Percentiles rank a stretch among this genome's conserved stretches.
phyloP scores from a whole-genome alignment of 2,113 vertebrate species.

The Oncorhynchus clarkii region DNA sequence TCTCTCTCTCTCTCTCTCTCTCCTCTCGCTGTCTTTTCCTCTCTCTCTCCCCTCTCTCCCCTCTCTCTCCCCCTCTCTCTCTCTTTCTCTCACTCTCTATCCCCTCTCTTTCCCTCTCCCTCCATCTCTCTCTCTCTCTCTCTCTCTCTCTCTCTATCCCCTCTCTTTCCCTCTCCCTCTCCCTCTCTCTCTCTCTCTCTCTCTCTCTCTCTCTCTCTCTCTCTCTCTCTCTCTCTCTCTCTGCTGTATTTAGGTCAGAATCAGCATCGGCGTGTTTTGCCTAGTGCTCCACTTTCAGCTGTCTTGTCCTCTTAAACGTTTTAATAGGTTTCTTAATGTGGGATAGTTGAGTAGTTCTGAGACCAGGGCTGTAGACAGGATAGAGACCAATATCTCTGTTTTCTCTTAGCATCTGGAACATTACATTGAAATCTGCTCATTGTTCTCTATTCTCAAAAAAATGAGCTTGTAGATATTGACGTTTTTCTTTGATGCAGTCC shows the following conservation, averaged over 20 bases:
- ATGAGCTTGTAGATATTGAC: neutral
- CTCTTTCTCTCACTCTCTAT: no score
- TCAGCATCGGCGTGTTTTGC: conserved; percentile 11
- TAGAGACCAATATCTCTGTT: neutral
- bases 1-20: no score
- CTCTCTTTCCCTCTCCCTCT: accelerated
- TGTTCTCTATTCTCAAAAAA: neutral
- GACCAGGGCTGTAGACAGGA: neutral
- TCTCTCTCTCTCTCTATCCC: no score
- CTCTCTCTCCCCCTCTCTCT: no score
- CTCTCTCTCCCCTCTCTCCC: no score
- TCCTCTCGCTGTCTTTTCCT: accelerated
- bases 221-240: neutral
- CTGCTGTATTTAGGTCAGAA: conserved; percentile 52
- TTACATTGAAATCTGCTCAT: neutral
- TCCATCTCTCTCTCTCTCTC: accelerated
- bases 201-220: no score
- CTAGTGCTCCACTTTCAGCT: conserved; percentile 38
- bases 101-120: no score
- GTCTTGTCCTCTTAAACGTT: conserved; percentile 24
- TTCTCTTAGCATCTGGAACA: neutral
- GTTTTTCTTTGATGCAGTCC: neutral
- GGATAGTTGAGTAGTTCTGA: neutral
- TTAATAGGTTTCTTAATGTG: conserved; percentile 20
- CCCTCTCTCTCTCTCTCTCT: no score